Evolutionary conservation across 2,888 invertebrate species (phyloP), one percentile per base, ranked within the genome.

Genomic region (Mimachlamys varia): DNA sequence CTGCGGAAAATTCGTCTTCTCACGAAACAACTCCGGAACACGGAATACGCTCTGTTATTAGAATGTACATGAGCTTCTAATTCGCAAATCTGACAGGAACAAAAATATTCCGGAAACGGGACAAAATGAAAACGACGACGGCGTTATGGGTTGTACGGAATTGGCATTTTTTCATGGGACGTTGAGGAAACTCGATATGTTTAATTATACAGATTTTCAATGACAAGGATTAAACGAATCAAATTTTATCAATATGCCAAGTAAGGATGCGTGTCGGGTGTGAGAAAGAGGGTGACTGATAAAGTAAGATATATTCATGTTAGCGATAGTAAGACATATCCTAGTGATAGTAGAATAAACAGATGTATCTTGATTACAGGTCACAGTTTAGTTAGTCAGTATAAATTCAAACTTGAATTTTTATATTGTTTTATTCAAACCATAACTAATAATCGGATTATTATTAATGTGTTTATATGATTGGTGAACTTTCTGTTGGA

Each of bases 91-190:
- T 76, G 76, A 76, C 76, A 76, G 27, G 76, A 76, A 76, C 76
- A 76, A 76, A 53, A 76, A 76, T 76, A 76, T 76, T 76, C 76
- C 76, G 76, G 76, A 76, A 76, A 76, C 33, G 76, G 76, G 27
- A 76, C 76, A 76, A 76, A 76, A 76, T 76, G 76, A 76, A 76
- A 76, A 76, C 27, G 33, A 76, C 76, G 76, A 76, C 22, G 76
- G 76, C 76, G 76, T 33, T 76, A 76, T 12, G 76, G 27, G 76
- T 5, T 76, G 76, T 76, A 27, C 76, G 7, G 13, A 1, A 17
- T 33, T 76, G 76, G 33, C 76, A 33, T 27, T 76, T 44, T n/a
- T 76, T 22, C 76, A 13, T 76, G 76, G 33, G 33, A 33, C 33
- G 33, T 76, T 33, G 76, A 33, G 76, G 76, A 76, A 76, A 76